Evolutionary conservation across 2,113 vertebrate species (phyloP).

Genomic region (Carassius auratus): DNA sequence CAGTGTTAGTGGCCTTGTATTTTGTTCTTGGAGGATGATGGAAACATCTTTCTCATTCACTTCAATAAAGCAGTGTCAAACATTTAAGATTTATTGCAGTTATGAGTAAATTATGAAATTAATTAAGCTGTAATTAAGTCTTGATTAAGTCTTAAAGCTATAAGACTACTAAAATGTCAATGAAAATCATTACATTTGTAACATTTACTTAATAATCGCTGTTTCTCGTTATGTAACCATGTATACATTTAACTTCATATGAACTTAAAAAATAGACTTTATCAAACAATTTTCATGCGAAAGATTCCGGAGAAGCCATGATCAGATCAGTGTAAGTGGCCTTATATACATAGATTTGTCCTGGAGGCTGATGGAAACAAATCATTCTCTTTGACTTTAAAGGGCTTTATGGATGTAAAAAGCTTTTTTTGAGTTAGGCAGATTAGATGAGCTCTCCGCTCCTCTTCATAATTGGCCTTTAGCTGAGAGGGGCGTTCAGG

Average conservation of each 20-base stretch:
- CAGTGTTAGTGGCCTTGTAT: too few species aligned
- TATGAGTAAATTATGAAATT: neutral
- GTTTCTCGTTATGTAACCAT: neutral
- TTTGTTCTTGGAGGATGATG: too few species aligned
- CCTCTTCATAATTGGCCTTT: slow-evolving; percentile 33
- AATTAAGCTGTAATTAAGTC: too few species aligned
- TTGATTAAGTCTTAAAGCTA: too few species aligned
- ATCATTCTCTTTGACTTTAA: slow-evolving; percentile 41
- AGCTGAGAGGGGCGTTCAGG: slow-evolving; percentile 36
- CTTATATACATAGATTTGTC: slow-evolving; percentile 34
- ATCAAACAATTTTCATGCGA: slow-evolving; percentile 21
- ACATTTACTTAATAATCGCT: neutral
- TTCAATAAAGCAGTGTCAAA: neutral
- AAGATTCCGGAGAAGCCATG: slow-evolving; percentile 10
- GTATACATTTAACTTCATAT: neutral
- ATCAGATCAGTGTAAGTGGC: slow-evolving; percentile 37
- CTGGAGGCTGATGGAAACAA: slow-evolving; percentile 37
- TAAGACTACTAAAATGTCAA: too few species aligned
- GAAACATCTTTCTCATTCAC: too few species aligned
- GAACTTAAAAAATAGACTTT: slow-evolving; percentile 8
- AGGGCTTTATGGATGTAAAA: slow-evolving; percentile 46
- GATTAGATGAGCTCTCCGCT: slow-evolving; percentile 36
- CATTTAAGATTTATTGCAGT: neutral
- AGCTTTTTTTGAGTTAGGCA: neutral
- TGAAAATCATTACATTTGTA: too few species aligned